Percentiles rank a stretch among this genome's conserved stretches.
Evolutionary conservation across 2,113 vertebrate species (phyloP).

Genomic region (Cynopterus brachyotis): DNA sequence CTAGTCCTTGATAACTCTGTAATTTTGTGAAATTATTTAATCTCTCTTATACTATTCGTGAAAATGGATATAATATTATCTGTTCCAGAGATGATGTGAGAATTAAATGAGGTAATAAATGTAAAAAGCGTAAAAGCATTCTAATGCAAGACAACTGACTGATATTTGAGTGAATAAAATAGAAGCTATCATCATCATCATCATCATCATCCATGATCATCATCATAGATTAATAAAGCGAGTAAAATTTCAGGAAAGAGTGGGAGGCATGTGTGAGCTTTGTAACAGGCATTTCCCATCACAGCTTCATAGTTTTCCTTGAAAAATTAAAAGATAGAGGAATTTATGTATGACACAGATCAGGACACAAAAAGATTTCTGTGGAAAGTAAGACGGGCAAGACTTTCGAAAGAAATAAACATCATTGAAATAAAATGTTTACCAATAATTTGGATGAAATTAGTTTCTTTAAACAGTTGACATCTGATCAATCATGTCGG

Average conservation of each 20-base stretch:
- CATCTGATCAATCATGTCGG: not conserved
- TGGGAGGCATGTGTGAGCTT: not conserved
- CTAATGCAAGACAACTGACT: not conserved
- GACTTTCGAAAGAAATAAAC: not conserved
- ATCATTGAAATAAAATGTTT: not conserved
- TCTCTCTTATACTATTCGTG: not conserved
- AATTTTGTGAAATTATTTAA: not conserved
- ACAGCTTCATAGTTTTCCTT: not conserved
- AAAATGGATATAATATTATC: not conserved
- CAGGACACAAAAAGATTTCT: not conserved
- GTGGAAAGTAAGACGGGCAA: not conserved
- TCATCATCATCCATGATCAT: not conserved
- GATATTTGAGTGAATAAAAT: not conserved
- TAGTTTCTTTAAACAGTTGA: constrained; percentile 2
- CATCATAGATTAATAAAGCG: not conserved
- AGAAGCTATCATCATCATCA: not conserved
- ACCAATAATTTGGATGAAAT: not conserved
- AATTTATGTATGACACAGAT: not conserved
- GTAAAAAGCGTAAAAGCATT: too few species aligned
- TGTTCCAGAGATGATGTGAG: not conserved
- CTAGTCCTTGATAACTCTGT: not conserved
- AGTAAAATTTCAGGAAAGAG: not conserved
- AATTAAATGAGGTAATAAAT: not conserved
- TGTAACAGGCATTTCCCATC: accelerated
- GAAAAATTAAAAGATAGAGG: not conserved